Base-by-base conservation (phyloP, 2,797 vertebrate genomes). In the Erpetoichthys calabaricus region DNA sequence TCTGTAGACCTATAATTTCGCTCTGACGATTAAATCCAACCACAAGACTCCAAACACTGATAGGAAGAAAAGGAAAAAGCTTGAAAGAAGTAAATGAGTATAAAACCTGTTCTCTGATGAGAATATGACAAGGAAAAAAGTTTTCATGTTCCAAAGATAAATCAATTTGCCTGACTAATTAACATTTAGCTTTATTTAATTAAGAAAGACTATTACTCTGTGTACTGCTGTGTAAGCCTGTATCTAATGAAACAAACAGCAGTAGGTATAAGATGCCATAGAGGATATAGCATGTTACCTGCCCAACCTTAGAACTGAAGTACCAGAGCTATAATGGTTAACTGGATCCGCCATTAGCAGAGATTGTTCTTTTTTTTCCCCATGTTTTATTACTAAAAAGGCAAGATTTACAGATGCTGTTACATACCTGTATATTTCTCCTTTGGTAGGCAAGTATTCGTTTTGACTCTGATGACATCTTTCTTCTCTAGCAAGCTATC, bases 1-100 rank as follows among this genome's bases (percentile, higher is more conserved):
- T 99, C 96, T 99, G 94, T 94, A 98, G 96, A 97, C 91, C 91
- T 95, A 94, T 90, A 91, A 96, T 96, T 96, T 91, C 87, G 87
- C 86, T 92, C 89, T 86, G 89, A 91, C 83, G 82, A 88, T 89
- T 88, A 86, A 76, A 89, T 89, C 89, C 91, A 89, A 75, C 89
- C 75, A 86, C 81, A 88, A 86, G 88, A 87, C 87, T 84, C 79
- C 63, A 83, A 86, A 89, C 78, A 82, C 81, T 82, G 80, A 83
- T 78, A 78, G 81, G 75, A 86, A 86, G 89, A 85, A 89, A 89
- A 86, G 84, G 71, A 74, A 64, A 68, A 80, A 83, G 81, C 79
- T 70, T 65, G 65, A 74, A 85, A 76, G 72, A 79, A 82, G 75
- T 86, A 85, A 83, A 84, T 78, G 68, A 80, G 70, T 84, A 85